A percentile compares a stretch with the other conserved stretches of the same genome.
These are phyloP conservation scores for Callipepla californica DNA, from an alignment of 2,113 vertebrate species.

Conservation along the genomic window DNA sequence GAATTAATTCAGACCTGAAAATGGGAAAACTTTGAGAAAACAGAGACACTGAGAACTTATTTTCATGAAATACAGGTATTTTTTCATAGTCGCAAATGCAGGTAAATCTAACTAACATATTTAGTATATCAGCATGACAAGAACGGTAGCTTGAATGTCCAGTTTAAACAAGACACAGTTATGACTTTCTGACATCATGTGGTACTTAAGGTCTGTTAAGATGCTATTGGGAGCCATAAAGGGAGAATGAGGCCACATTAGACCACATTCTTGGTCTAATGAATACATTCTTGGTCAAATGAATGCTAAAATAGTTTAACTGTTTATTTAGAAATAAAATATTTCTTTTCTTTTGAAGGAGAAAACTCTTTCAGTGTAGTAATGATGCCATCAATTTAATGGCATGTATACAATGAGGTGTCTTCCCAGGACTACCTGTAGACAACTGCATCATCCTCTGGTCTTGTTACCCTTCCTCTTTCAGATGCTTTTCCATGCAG, in stretches of 20 bases:
- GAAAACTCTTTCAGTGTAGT: accelerated
- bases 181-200: background rate
- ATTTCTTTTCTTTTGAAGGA: background rate
- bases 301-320: background rate
- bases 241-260: background rate
- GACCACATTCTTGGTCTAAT: background rate
- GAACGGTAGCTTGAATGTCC: background rate
- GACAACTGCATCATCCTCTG: background rate
- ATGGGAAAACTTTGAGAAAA: background rate
- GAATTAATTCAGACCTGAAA: background rate
- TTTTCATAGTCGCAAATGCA: background rate
- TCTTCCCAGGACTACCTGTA: background rate
- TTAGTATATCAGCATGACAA: background rate
- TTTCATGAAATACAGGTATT: accelerated
- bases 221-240: background rate
- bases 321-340: background rate
- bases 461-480: background rate
- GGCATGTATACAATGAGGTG: background rate
- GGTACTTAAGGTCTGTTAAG: background rate
- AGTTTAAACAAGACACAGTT: background rate
- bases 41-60: background rate
- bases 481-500: background rate
- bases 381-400: background rate
- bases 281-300: background rate
- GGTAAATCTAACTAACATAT: background rate